Evolutionary conservation across 2,888 invertebrate species (phyloP).

Genomic region (Trimorus sp.): DNA sequence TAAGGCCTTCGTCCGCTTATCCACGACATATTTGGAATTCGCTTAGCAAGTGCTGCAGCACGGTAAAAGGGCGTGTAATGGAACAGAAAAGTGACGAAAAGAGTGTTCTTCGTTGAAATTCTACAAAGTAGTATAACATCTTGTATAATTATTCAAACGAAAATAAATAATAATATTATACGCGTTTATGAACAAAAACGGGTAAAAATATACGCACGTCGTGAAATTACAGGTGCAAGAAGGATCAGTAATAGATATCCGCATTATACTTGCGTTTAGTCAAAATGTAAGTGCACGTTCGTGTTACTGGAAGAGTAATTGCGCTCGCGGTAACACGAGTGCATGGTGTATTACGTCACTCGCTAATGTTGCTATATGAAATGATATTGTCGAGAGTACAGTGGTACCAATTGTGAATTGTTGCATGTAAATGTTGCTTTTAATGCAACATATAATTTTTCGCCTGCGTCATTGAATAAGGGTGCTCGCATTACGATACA

Average conservation of each 20-base stretch:
- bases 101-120: too few relatives aligned
- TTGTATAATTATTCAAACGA: too few relatives aligned
- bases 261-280: conserved; percentile 29
- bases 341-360: conserved; percentile 47
- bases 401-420: conserved; percentile 48
- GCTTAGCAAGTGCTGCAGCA: background rate
- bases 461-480: conserved; percentile 41
- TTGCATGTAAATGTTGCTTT: conserved; percentile 51
- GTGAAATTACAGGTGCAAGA: background rate
- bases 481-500: conserved; percentile 41
- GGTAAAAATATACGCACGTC: background rate
- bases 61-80: background rate
- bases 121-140: too few relatives aligned
- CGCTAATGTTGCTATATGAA: conserved; percentile 50
- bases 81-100: background rate
- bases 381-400: conserved; percentile 43
- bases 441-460: conserved; percentile 59
- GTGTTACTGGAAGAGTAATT: conserved; percentile 51
- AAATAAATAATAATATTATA: too few relatives aligned
- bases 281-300: conserved; percentile 43
- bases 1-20: conserved; percentile 24
- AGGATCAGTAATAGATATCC: conserved; percentile 18
- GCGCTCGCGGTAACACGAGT: conserved; percentile 38
- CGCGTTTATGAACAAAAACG: too few relatives aligned
- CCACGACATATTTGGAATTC: conserved; percentile 21